Percentiles rank a stretch among this genome's conserved stretches.
These are phyloP conservation scores for Microchirus variegatus DNA, from an alignment of 2,797 vertebrate species.

Conservation along the genomic window DNA sequence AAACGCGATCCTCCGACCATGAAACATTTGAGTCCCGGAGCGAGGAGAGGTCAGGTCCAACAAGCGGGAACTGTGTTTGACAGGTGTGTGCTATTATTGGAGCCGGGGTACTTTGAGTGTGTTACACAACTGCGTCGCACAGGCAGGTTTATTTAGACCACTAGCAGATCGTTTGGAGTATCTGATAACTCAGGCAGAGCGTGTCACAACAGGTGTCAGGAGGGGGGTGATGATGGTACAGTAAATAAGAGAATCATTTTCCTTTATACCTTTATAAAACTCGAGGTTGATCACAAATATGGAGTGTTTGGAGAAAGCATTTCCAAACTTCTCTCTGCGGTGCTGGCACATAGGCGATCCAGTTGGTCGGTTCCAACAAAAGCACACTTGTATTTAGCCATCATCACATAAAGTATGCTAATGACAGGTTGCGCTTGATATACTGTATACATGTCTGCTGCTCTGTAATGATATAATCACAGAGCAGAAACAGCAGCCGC, in stretches of 20 bases:
- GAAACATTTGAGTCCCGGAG: constrained; percentile 66
- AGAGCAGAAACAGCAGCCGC: constrained; percentile 81
- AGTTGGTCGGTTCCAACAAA: constrained; percentile 52
- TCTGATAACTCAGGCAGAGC: constrained; percentile 68
- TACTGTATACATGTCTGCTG: constrained; percentile 89
- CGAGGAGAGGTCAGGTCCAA: constrained; percentile 65
- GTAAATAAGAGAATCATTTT: constrained; percentile 61
- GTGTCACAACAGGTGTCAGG: constrained; percentile 73
- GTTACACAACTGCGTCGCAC: constrained; percentile 74
- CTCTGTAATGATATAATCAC: constrained; percentile 90
- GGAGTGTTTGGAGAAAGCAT: constrained; percentile 34
- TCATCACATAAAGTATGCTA: constrained; percentile 79
- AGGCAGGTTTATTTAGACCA: constrained; percentile 69
- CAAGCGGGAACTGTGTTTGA: constrained; percentile 75
- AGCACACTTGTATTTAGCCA: constrained; percentile 63
- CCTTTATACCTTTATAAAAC: constrained; percentile 45
- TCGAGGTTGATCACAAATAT: constrained; percentile 60
- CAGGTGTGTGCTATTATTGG: constrained; percentile 81
- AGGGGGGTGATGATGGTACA: constrained; percentile 55
- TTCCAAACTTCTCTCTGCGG: constrained; percentile 40
- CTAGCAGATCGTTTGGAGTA: constrained; percentile 57
- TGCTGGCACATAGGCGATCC: constrained; percentile 46
- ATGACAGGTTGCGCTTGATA: constrained; percentile 88
- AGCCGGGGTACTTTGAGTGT: constrained; percentile 62
- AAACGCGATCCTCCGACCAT: constrained; percentile 47